A percentile compares a stretch with the other conserved stretches of the same genome.
Evolutionary conservation across 2,797 vertebrate species (phyloP).

Genomic region (Chelonia mydas): DNA sequence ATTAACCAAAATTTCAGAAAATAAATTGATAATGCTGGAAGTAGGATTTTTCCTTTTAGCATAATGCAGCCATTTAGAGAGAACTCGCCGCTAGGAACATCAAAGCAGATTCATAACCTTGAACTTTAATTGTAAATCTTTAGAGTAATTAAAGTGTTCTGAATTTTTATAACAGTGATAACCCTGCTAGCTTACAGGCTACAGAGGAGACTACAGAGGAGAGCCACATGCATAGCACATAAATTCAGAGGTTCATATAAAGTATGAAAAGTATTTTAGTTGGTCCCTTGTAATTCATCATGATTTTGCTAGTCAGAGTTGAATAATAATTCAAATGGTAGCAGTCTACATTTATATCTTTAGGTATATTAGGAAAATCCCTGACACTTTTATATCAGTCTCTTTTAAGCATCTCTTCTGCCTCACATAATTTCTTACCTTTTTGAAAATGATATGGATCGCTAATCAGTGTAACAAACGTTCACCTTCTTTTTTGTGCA

Average conservation of each 20-base stretch:
- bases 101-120: background rate
- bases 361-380: background rate
- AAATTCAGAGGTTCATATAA: background rate
- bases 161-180: background rate
- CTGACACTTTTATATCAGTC: background rate
- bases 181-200: background rate
- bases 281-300: background rate
- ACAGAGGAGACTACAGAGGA: background rate
- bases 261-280: background rate
- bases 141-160: background rate
- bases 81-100: background rate
- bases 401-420: background rate
- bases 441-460: background rate
- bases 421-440: background rate
- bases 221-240: background rate
- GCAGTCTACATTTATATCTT: background rate
- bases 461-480: background rate
- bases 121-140: constrained; percentile 1
- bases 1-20: background rate
- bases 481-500: background rate
- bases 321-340: background rate
- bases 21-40: background rate
- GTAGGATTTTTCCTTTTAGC: background rate
- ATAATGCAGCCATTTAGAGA: background rate
- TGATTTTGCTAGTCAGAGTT: background rate